Percentiles rank a stretch among this genome's conserved stretches.
These are phyloP conservation scores for Drosophila demipolita DNA, from an alignment of 2,888 invertebrate species.

Conservation along the genomic window DNA sequence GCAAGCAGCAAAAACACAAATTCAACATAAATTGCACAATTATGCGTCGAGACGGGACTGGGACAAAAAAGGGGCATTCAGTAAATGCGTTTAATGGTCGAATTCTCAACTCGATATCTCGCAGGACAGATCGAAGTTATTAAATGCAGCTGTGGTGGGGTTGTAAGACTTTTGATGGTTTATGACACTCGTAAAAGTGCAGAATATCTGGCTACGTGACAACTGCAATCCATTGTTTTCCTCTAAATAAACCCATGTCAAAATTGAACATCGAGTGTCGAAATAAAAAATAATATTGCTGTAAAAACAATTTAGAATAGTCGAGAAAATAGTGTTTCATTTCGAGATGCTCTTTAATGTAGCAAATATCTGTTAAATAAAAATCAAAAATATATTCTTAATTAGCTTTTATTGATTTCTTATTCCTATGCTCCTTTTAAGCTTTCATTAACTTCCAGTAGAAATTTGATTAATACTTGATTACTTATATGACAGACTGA, in stretches of 20 bases:
- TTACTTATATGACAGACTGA: neutral
- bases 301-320: slow-evolving; percentile 10
- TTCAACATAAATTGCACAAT: slow-evolving; percentile 58
- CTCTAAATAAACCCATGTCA: slow-evolving; percentile 37
- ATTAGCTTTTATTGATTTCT: neutral
- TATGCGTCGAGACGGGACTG: slow-evolving; percentile 35
- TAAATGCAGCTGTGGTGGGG: slow-evolving; percentile 66
- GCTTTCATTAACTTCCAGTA: neutral
- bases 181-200: slow-evolving; percentile 43
- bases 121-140: slow-evolving; percentile 66
- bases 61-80: slow-evolving; percentile 2
- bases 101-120: slow-evolving; percentile 27
- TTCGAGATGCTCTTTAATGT: neutral
- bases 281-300: slow-evolving; percentile 52
- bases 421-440: no score
- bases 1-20: slow-evolving; percentile 26
- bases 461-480: neutral
- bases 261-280: slow-evolving; percentile 47
- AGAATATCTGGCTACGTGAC: slow-evolving; percentile 50
- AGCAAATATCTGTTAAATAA: neutral
- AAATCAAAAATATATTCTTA: neutral
- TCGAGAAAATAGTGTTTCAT: neutral
- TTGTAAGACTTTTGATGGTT: slow-evolving; percentile 35
- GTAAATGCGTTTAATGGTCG: slow-evolving; percentile 37
- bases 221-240: slow-evolving; percentile 6